Conservation (phyloP, 2,888 invertebrate genomes). For the Ormyrus thymus region DNA sequence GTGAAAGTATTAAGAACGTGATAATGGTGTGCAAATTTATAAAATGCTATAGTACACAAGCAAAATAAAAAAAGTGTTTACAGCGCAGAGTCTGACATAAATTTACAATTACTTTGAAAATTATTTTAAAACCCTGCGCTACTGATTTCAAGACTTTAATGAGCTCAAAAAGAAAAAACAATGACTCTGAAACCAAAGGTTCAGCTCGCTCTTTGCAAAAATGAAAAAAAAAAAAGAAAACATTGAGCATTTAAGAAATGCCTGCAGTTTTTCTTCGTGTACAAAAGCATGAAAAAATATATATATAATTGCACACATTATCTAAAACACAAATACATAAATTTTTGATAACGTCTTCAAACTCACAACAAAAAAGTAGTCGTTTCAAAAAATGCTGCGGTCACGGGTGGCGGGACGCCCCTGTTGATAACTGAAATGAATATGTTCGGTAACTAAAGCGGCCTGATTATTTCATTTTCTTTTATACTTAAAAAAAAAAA, state of each 20-base stretch:
- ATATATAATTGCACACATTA: slow-evolving; percentile 16
- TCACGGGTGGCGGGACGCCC: slow-evolving; percentile 53
- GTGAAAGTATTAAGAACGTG: too few species aligned
- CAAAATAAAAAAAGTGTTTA: too few species aligned
- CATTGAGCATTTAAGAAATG: neutral
- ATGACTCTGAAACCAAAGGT: too few species aligned
- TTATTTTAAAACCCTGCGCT: too few species aligned
- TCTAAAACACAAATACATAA: slow-evolving; percentile 7
- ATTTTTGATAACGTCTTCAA: slow-evolving; percentile 42
- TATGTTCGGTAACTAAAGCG: slow-evolving; percentile 35
- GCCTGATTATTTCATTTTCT: slow-evolving; percentile 13
- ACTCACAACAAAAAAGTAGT: slow-evolving; percentile 53
- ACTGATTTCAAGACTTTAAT: too few species aligned
- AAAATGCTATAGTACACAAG: too few species aligned
- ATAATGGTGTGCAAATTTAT: too few species aligned
- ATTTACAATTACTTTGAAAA: too few species aligned
- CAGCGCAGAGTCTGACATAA: too few species aligned
- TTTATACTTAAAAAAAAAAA: slow-evolving; percentile 8
- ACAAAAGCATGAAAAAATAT: slow-evolving; percentile 26
- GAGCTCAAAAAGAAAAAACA: too few species aligned
- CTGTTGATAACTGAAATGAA: slow-evolving; percentile 53
- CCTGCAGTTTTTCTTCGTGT: neutral
- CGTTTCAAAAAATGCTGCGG: slow-evolving; percentile 52
- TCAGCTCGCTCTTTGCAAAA: too few species aligned
- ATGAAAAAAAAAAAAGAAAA: too few species aligned